These are phyloP conservation scores for Gymnoscopelus microlampas DNA, from an alignment of 2,797 vertebrate genomes.

Conservation along the genomic window DNA sequence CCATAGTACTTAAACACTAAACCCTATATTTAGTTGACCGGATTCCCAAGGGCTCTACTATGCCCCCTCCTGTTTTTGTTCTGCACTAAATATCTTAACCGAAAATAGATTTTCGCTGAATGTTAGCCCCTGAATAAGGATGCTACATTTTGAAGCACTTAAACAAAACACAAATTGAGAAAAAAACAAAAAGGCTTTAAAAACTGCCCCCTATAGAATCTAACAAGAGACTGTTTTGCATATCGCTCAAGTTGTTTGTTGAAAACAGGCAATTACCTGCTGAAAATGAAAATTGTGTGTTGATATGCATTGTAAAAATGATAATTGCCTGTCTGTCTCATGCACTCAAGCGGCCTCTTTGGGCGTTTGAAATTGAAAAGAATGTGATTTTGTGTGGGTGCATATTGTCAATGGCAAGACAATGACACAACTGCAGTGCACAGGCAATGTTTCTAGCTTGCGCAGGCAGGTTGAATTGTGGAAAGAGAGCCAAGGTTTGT, in stretches of 20 bases:
- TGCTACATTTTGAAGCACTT: background rate
- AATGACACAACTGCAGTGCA: no score
- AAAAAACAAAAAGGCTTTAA: background rate
- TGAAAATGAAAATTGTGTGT: background rate
- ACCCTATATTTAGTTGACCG: no score
- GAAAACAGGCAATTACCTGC: background rate
- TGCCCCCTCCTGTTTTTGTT: no score
- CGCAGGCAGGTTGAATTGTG: slow-evolving; percentile 7
- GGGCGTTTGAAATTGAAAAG: slow-evolving; percentile 34
- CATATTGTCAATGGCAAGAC: background rate
- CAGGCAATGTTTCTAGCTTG: background rate
- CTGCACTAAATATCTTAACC: no score
- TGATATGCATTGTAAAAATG: slow-evolving; percentile 17
- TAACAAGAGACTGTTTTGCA: background rate
- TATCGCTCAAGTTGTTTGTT: slow-evolving; percentile 5
- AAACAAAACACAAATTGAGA: background rate
- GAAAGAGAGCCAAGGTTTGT: slow-evolving; percentile 19
- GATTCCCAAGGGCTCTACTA: no score
- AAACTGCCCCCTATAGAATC: background rate
- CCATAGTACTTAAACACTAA: no score
- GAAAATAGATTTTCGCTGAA: no score
- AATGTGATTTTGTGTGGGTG: slow-evolving; percentile 25
- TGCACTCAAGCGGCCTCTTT: slow-evolving; percentile 36
- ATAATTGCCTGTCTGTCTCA: slow-evolving; percentile 51
- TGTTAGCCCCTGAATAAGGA: no score